These are phyloP conservation scores for Tipula unca DNA, from an alignment of 2,888 invertebrate genomes.

Conservation along the genomic window DNA sequence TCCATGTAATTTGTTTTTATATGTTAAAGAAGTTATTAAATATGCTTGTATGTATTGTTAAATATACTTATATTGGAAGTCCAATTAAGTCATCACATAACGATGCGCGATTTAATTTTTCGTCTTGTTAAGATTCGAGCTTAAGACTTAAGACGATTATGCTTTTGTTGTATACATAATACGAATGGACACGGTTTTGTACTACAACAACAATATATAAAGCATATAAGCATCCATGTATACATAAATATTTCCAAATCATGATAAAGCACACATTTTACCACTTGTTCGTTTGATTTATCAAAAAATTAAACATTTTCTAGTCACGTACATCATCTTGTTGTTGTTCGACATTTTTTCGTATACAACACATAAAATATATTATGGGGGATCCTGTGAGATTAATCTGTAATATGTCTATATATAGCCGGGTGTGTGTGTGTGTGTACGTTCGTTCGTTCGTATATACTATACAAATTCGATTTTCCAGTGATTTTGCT, in stretches of 20 bases:
- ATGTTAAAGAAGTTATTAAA: neutral
- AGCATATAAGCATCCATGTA: neutral
- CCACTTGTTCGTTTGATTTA: neutral
- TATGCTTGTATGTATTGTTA: neutral
- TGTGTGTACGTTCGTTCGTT: neutral
- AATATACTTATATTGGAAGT: neutral
- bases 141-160: neutral
- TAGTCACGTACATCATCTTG: slow-evolving; percentile 3
- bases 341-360: neutral
- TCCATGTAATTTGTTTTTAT: neutral
- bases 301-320: neutral
- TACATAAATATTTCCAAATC: neutral
- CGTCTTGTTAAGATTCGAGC: neutral
- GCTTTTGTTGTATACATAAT: neutral
- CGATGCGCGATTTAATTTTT: neutral
- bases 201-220: neutral
- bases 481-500: neutral
- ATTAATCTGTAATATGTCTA: neutral
- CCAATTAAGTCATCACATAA: neutral
- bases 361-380: neutral
- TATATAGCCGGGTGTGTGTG: neutral
- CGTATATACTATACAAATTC: neutral
- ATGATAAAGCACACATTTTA: neutral
- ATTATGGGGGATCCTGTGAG: neutral
- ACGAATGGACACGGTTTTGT: neutral